phyloP scores from a whole-genome alignment of 2,888 invertebrate species.

The Dynastes grantii region DNA sequence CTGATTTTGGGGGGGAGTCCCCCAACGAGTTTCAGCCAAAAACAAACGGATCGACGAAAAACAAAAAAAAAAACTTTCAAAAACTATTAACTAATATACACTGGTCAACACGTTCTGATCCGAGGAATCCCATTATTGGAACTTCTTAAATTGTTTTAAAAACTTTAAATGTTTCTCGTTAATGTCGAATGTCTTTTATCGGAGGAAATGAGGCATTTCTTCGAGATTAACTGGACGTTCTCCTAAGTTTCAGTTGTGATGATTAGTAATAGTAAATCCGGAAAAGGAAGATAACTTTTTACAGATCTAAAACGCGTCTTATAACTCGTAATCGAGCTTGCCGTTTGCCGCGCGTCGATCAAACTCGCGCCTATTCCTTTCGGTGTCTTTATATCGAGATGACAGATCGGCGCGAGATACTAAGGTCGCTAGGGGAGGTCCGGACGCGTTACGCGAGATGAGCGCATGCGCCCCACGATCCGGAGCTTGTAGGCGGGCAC shows the following conservation, averaged over 20 bases:
- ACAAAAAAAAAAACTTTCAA: conserved; percentile 20
- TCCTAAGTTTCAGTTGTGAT: no score
- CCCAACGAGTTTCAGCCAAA: conserved; percentile 56
- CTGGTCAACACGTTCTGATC: conserved; percentile 1
- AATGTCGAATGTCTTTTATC: no score
- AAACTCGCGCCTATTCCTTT: conserved; percentile 25
- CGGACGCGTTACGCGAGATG: conserved; percentile 51
- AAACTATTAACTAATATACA: conserved; percentile 20
- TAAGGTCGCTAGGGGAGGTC: conserved; percentile 69
- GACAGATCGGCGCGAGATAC: conserved; percentile 61
- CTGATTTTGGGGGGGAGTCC: conserved; percentile 64
- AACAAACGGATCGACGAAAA: not conserved
- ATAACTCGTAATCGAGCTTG: not conserved
- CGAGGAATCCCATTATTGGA: not conserved
- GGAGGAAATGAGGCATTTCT: no score
- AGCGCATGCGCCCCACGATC: conserved; percentile 55
- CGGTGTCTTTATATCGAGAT: conserved; percentile 45
- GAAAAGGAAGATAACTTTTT: not conserved
- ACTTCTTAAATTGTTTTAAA: not conserved
- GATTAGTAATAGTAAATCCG: no score
- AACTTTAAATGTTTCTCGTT: no score
- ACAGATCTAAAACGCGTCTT: conserved; percentile 27
- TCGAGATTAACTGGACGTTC: no score
- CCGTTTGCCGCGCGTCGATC: conserved; percentile 27
- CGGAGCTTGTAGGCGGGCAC: conserved; percentile 57